phyloP scores from a whole-genome alignment of 2,888 invertebrate genomes.

The Crematogaster levior region DNA sequence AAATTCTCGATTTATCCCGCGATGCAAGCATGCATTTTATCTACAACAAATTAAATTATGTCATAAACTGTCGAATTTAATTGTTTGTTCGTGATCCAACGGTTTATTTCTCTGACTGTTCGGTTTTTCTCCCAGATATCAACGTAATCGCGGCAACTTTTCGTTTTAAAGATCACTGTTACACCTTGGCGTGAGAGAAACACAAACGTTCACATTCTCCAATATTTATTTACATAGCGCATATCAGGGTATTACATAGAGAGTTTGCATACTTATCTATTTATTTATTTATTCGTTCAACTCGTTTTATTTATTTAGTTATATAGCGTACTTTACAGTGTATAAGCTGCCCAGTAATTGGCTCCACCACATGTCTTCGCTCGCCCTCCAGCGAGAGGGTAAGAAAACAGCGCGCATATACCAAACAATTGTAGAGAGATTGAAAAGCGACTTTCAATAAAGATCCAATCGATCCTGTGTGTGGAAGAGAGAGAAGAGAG shows the following conservation, averaged over 20 bases:
- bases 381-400: slow-evolving; percentile 46
- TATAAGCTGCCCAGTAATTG: slow-evolving; percentile 61
- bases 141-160: not conserved
- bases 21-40: not conserved
- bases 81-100: not conserved
- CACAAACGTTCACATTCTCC: slow-evolving; percentile 14
- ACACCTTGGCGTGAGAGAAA: not conserved
- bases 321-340: slow-evolving; percentile 76
- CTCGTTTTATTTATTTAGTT: slow-evolving; percentile 68
- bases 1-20: not conserved
- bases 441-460: slow-evolving; percentile 46
- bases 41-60: not conserved
- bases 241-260: slow-evolving; percentile 66
- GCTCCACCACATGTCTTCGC: slow-evolving; percentile 55
- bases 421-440: slow-evolving; percentile 51
- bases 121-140: not conserved
- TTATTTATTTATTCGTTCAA: slow-evolving; percentile 72
- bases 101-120: not conserved
- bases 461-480: slow-evolving; percentile 24
- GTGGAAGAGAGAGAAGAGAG: not conserved
- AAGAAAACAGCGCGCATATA: slow-evolving; percentile 43
- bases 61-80: not conserved
- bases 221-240: slow-evolving; percentile 71
- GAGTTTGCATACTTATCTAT: slow-evolving; percentile 63
- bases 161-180: not conserved